Evolutionary conservation across 2,797 vertebrate species (phyloP).

Genomic region (Eulemur coronatus): DNA sequence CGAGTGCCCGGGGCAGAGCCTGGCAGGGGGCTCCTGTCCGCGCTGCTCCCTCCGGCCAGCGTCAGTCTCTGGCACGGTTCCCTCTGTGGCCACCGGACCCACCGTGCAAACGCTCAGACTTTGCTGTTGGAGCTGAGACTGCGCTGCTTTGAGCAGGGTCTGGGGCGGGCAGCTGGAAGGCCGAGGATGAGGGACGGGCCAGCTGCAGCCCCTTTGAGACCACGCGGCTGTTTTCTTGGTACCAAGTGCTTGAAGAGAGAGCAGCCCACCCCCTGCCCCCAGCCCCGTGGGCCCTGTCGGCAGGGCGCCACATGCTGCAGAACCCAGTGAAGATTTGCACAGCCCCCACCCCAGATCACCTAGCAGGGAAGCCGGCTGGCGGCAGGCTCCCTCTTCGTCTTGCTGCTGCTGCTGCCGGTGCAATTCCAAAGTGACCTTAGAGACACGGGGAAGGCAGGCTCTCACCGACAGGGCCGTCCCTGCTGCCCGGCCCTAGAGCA

Average conservation of each 20-base stretch:
- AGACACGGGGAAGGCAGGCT: not conserved
- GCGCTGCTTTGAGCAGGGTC: constrained; percentile 86
- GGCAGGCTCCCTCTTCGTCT: constrained; percentile 15
- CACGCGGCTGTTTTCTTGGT: constrained; percentile 86
- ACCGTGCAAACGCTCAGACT: constrained; percentile 90
- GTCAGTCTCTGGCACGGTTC: constrained; percentile 92
- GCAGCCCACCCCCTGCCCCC: constrained; percentile 71
- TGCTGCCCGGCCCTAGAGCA: constrained; percentile 58
- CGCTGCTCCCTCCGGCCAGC: constrained; percentile 84
- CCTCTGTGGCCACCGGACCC: constrained; percentile 91
- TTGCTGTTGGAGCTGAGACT: constrained; percentile 87
- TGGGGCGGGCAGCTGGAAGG: constrained; percentile 85
- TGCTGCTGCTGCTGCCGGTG: constrained; percentile 19
- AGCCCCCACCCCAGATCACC: constrained; percentile 46
- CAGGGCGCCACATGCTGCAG: constrained; percentile 80
- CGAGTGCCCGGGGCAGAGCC: not conserved
- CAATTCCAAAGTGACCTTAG: not conserved
- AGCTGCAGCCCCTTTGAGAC: constrained; percentile 86
- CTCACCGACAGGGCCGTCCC: constrained; percentile 69
- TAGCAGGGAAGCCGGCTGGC: constrained; percentile 60
- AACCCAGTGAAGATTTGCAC: constrained; percentile 80
- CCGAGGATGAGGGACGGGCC: constrained; percentile 79
- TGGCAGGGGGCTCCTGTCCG: constrained; percentile 70
- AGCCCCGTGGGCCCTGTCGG: constrained; percentile 85
- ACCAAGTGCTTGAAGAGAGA: constrained; percentile 93